phyloP scores from a whole-genome alignment of 2,797 vertebrate genomes.

The Onychomys leucogaster region DNA sequence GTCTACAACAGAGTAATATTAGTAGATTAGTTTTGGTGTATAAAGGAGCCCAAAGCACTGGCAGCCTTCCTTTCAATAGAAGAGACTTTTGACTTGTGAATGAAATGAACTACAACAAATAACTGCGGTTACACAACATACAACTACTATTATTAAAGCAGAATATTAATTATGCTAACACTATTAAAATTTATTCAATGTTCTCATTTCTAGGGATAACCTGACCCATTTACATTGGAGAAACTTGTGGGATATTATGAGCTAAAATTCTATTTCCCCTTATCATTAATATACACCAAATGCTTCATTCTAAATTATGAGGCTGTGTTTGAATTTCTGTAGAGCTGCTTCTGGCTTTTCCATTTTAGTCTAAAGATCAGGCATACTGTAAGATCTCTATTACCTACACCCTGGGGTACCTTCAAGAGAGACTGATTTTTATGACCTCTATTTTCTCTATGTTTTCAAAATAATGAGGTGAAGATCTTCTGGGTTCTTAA shows the following conservation, averaged over 20 bases:
- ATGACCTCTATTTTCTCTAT: conserved; percentile 39
- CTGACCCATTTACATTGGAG: neutral
- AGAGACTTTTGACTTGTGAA: neutral
- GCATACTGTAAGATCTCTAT: conserved; percentile 30
- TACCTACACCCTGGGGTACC: neutral
- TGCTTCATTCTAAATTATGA: conserved; percentile 27
- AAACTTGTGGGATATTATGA: neutral
- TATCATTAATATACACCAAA: conserved; percentile 36
- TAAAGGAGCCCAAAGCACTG: neutral
- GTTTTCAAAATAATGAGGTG: conserved; percentile 61
- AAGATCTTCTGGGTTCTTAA: conserved; percentile 51
- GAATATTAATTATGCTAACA: conserved; percentile 30
- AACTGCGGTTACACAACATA: neutral
- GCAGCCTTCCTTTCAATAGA: neutral
- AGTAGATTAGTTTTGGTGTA: conserved; percentile 33
- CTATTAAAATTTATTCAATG: conserved; percentile 31
- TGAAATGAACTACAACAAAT: neutral
- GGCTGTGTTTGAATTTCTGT: conserved; percentile 26
- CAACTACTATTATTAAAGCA: neutral
- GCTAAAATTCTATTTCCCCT: neutral
- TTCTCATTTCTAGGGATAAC: neutral
- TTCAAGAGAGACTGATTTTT: neutral
- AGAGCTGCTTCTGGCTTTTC: conserved; percentile 29
- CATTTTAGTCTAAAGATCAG: conserved; percentile 36
- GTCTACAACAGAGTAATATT: neutral